Conservation (phyloP, 2,113 vertebrate species). For the Romanogobio albipinnatus region DNA sequence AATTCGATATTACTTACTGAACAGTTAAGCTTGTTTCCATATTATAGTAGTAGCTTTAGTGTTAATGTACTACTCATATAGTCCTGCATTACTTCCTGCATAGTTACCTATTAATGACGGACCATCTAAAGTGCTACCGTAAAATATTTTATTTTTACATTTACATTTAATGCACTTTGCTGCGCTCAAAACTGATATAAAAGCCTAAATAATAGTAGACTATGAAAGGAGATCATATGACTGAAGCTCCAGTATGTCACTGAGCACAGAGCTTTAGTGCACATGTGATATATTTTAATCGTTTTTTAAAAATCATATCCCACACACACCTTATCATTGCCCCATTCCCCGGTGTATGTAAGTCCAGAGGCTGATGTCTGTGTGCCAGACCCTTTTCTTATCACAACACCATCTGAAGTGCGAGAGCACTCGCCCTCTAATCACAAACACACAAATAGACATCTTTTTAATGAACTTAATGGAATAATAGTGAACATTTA, state of each 20-base stretch:
- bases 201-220: neutral
- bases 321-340: conserved; percentile 76
- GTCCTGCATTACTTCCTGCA: no score
- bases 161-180: neutral
- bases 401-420: conserved; percentile 67
- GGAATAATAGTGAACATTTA: neutral
- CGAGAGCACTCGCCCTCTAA: conserved; percentile 78
- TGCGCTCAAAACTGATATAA: neutral
- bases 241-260: neutral
- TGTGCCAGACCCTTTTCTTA: conserved; percentile 77
- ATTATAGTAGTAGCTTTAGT: no score
- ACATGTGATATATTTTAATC: neutral
- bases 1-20: no score
- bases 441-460: conserved; percentile 22
- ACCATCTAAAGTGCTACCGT: no score
- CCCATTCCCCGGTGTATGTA: conserved; percentile 78
- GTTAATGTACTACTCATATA: no score
- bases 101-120: no score
- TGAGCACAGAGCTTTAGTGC: neutral
- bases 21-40: no score
- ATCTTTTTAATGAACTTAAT: neutral
- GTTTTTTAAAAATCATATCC: neutral
- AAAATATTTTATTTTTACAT: no score
- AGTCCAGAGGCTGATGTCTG: conserved; percentile 74
- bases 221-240: neutral